These are phyloP conservation scores for Macquaria ambigua DNA, from an alignment of 2,113 vertebrate genomes.

Conservation along the genomic window DNA sequence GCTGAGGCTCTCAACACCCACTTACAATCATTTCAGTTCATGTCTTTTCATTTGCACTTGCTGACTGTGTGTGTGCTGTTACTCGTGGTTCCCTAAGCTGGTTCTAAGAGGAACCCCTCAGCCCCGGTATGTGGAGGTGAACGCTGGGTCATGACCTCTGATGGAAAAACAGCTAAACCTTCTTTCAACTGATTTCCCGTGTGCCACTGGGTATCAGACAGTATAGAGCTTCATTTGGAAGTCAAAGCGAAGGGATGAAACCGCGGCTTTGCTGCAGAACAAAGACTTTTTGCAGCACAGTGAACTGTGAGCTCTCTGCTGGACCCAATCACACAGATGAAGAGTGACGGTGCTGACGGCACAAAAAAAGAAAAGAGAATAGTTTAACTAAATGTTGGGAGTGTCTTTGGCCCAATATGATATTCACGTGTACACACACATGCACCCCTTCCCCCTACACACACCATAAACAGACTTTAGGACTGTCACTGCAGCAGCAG, in stretches of 20 bases:
- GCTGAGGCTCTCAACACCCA: rapidly evolving
- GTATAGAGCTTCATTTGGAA: constrained; percentile 36
- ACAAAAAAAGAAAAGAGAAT: not conserved
- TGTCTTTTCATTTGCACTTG: constrained; percentile 7
- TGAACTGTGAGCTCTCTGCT: constrained; percentile 25
- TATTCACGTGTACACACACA: not conserved
- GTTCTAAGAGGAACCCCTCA: constrained; percentile 56
- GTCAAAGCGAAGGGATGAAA: constrained; percentile 33
- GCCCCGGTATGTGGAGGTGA: constrained; percentile 2
- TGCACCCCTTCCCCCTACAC: not conserved
- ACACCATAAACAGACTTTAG: not conserved
- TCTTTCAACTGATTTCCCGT: constrained; percentile 19
- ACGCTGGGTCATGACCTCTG: not conserved
- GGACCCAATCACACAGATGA: constrained; percentile 29
- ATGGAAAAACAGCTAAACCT: constrained; percentile 40
- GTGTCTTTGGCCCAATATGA: not conserved
- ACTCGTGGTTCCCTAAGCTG: constrained; percentile 54
- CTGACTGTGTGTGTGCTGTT: constrained; percentile 42
- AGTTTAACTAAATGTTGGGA: not conserved
- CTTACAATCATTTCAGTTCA: not conserved
- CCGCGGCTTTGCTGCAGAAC: constrained; percentile 51
- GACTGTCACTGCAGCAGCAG: not conserved
- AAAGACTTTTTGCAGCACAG: constrained; percentile 57
- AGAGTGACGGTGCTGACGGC: constrained; percentile 13
- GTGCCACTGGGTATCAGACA: constrained; percentile 18